phyloP scores from a whole-genome alignment of 2,113 vertebrate genomes.

The Trochalopteron elliotii region DNA sequence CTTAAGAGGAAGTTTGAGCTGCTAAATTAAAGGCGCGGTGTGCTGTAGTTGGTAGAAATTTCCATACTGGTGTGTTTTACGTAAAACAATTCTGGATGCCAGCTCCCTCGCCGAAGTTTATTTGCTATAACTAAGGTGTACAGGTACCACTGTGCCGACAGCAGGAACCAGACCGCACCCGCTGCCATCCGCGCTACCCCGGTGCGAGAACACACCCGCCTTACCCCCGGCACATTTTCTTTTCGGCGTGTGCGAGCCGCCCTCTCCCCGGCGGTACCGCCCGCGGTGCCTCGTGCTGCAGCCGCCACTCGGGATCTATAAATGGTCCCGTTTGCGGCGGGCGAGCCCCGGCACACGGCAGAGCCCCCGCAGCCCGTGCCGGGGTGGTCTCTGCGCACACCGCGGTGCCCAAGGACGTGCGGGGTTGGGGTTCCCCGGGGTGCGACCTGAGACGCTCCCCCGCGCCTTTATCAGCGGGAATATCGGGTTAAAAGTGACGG shows the following conservation, averaged over 20 bases:
- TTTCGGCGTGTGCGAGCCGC: neutral
- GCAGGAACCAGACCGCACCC: neutral
- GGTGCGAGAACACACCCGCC: neutral
- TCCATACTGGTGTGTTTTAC: neutral
- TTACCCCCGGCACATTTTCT: neutral
- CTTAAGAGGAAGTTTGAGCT: neutral
- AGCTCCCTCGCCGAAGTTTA: neutral
- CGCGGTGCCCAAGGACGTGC: neutral
- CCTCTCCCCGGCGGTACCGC: neutral
- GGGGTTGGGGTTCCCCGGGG: rapidly evolving
- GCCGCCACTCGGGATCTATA: neutral
- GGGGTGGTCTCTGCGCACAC: neutral
- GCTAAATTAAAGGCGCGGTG: neutral
- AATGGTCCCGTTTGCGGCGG: neutral
- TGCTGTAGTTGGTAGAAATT: neutral
- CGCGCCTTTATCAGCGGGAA: rapidly evolving
- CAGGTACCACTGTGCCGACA: rapidly evolving
- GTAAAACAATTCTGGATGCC: neutral
- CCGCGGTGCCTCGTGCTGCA: neutral
- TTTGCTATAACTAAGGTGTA: rapidly evolving
- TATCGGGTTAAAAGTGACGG: neutral
- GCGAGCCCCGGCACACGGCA: neutral
- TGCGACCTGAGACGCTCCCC: neutral
- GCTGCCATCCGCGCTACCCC: neutral
- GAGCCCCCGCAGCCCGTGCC: neutral